Base-by-base conservation (phyloP, 2,888 invertebrate genomes). In the Rambutsinella grinnellia region DNA sequence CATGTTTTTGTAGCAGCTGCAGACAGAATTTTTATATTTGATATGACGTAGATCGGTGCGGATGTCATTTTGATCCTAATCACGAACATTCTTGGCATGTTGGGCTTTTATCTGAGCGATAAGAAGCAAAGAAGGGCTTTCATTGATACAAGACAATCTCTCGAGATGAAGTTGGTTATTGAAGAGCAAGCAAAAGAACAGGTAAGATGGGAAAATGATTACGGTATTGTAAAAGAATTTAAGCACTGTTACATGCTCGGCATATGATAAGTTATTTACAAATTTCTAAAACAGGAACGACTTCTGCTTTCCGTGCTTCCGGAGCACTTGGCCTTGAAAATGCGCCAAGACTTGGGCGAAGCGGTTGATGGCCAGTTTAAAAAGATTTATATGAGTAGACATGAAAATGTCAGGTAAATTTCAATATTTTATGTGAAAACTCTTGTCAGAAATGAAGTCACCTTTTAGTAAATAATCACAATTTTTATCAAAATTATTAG, bases 171-270 rank as follows among this genome's bases (percentile, higher is more conserved):
- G 87, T 90, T 96, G 85, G 93, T 95, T 68, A 95, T 97, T 83
- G 96, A 97, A 87, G 95, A 96, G 86, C 95, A 96, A 87, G 94
- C 95, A 82, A 93, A 93, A 74, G 96, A 97, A 87, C 95, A 95
- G 91, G 95, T 94, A 85, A 78, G 81, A 36, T 44, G 24, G n/a
- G n/a, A n/a, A n/a, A n/a, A 49, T 62, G 3, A 1, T 53, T 71
- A 13, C 44, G 28, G n/a, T 23, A 54, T 28, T 36, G n/a, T 19
- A 36, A 26, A 17, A 66, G 13, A 28, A 21, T 5, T 27, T 23
- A 21, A 10, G n/a, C n/a, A n/a, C n/a, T n/a, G n/a, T n/a, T n/a
- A n/a, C n/a, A n/a, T n/a, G n/a, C n/a, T n/a, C n/a, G n/a, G n/a
- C n/a, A n/a, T n/a, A n/a, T n/a, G n/a, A n/a, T n/a, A n/a, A n/a